phyloP scores from a whole-genome alignment of 2,113 vertebrate species.

The Eretmochelys imbricata region DNA sequence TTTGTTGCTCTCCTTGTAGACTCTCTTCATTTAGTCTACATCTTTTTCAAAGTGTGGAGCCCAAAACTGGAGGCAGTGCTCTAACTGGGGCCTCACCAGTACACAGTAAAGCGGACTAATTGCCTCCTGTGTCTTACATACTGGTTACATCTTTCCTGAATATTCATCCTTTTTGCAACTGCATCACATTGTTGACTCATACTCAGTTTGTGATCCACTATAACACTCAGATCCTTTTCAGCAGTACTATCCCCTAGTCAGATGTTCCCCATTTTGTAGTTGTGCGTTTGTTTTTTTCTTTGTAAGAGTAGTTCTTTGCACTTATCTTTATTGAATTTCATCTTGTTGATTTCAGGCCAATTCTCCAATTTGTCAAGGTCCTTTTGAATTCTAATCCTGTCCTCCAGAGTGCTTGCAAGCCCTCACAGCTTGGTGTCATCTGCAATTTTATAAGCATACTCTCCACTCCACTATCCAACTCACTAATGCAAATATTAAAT shows the following conservation, averaged over 20 bases:
- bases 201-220: not conserved
- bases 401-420: not conserved
- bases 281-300: not conserved
- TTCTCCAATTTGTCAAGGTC: not conserved
- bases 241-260: not conserved
- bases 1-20: not conserved
- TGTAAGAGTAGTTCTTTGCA: accelerated
- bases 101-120: not conserved
- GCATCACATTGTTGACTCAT: not conserved
- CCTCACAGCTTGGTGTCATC: not conserved
- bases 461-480: not conserved
- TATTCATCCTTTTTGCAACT: not conserved
- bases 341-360: not conserved
- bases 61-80: not conserved
- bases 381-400: not conserved
- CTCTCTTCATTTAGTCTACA: not conserved
- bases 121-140: not conserved
- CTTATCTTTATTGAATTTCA: not conserved
- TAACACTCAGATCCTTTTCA: accelerated
- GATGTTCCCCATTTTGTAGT: not conserved
- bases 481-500: not conserved
- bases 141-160: too few relatives aligned
- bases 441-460: not conserved
- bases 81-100: not conserved
- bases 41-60: not conserved